Evolutionary conservation across 2,797 vertebrate species (phyloP).

Genomic region (Pseudopleuronectes americanus): DNA sequence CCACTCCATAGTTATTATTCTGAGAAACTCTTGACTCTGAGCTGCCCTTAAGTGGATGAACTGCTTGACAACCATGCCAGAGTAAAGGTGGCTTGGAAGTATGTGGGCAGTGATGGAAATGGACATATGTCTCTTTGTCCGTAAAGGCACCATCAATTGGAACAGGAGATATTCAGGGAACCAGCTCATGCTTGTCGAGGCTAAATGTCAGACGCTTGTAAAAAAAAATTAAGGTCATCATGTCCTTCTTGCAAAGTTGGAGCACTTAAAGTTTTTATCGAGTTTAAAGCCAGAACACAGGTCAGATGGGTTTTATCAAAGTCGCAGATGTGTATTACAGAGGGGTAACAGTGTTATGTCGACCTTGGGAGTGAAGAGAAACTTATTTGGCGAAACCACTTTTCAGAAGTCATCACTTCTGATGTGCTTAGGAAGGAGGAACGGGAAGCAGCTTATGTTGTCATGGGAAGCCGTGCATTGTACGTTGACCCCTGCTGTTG

Average conservation of each 20-base stretch:
- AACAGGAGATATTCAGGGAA: constrained; percentile 12
- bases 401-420: constrained; percentile 31
- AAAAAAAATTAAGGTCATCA: constrained; percentile 51
- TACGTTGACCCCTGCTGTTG: neutral
- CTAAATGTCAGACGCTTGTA: constrained; percentile 50
- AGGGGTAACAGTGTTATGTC: constrained; percentile 14
- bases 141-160: neutral
- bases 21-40: no score
- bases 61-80: no score
- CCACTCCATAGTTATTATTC: no score
- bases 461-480: constrained; percentile 20
- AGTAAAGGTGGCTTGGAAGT: no score
- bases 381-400: constrained; percentile 29
- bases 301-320: constrained; percentile 25
- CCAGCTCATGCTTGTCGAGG: constrained; percentile 19
- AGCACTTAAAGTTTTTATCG: constrained; percentile 41
- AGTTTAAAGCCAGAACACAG: constrained; percentile 32
- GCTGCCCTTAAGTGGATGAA: no score
- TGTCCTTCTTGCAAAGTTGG: constrained; percentile 35
- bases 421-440: constrained; percentile 9
- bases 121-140: no score
- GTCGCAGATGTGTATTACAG: constrained; percentile 6
- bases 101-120: no score
- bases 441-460: constrained; percentile 27
- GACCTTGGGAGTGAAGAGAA: constrained; percentile 32